These are phyloP conservation scores for Colletes latitarsis DNA, from an alignment of 1,140 invertebrate genomes.

Conservation along the genomic window DNA sequence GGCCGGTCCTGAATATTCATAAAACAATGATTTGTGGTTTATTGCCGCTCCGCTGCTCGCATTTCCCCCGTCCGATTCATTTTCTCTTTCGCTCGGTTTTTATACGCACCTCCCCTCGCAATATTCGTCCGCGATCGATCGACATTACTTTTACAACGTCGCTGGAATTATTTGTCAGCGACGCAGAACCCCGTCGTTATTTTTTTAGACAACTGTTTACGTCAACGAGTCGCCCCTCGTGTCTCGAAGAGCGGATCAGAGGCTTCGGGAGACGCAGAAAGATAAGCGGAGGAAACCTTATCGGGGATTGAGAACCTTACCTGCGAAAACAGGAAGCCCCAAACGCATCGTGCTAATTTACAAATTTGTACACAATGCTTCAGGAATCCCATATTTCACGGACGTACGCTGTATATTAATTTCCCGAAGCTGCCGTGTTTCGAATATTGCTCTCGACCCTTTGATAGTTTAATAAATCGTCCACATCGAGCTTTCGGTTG, in stretches of 20 bases:
- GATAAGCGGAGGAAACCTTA: too few relatives aligned
- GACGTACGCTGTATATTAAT: too few relatives aligned
- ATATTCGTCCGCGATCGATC: conserved; percentile 54
- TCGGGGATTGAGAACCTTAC: too few relatives aligned
- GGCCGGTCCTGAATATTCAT: conserved; percentile 67
- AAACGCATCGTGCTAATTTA: too few relatives aligned
- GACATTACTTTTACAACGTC: conserved; percentile 4
- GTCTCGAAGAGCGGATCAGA: too few relatives aligned
- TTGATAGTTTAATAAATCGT: background rate
- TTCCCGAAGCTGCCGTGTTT: background rate
- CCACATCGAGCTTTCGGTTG: background rate
- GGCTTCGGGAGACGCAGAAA: too few relatives aligned
- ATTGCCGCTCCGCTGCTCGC: conserved; percentile 57
- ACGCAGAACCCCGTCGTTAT: background rate
- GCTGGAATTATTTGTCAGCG: conserved; percentile 43
- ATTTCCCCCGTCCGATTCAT: conserved; percentile 58
- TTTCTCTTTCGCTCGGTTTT: conserved; percentile 51
- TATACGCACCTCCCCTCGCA: background rate
- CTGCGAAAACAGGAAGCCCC: too few relatives aligned
- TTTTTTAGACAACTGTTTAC: background rate
- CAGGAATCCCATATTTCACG: background rate
- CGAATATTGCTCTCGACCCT: background rate
- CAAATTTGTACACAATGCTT: background rate
- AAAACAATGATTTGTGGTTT: conserved; percentile 72
- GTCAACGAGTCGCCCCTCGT: background rate